Base-by-base conservation (phyloP, 1,140 invertebrate species). In the Wasmannia auropunctata region DNA sequence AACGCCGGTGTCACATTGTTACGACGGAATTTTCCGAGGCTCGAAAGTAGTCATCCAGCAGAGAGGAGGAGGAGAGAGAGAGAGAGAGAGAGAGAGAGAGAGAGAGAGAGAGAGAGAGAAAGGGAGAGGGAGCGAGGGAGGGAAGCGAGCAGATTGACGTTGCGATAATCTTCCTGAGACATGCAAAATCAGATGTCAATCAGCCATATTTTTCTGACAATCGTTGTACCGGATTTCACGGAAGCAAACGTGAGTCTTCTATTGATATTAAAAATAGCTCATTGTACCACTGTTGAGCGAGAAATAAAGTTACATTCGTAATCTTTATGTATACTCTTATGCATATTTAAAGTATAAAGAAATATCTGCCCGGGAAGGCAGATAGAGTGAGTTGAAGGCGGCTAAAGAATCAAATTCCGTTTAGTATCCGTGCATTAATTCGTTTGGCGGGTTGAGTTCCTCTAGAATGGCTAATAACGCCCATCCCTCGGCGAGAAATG, bases 401-500 rank as follows among this genome's bases (percentile, higher is more conserved):
- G 31, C 28, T 58, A 49, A 70, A 63, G 77, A 81, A 69, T 86
- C 43, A 46, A 28, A 65, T 69, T 69, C n/a, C 58, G 16, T 67
- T 60, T 16, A 56, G 84, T 43, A 58, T 40, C 75, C 3, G 34
- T 34, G 75, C 49, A 67, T 56, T 86, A 84, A 86, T 84, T 86
- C 79, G 58, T 25, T 81, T 43, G 43, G 58, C 28, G 43, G 40
- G 51, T 87, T 16, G 80, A 69, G 43, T 85, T 84, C 84, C 70
- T 46, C 31, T 51, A 22, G 46, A 22, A 43, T 28, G 76, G 49
- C 77, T 81, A 58, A 81, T 81, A 81, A 72, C 65, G 25, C 51
- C 67, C 85, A 80, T 85, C 77, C 87, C 85, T 72, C 91, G 85
- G 85, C 86, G 40, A 76, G 92, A 93, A 94, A 94, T 93, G 91